Evolutionary conservation across 2,888 invertebrate genomes (phyloP).

Genomic region (Trachelus stipa): DNA sequence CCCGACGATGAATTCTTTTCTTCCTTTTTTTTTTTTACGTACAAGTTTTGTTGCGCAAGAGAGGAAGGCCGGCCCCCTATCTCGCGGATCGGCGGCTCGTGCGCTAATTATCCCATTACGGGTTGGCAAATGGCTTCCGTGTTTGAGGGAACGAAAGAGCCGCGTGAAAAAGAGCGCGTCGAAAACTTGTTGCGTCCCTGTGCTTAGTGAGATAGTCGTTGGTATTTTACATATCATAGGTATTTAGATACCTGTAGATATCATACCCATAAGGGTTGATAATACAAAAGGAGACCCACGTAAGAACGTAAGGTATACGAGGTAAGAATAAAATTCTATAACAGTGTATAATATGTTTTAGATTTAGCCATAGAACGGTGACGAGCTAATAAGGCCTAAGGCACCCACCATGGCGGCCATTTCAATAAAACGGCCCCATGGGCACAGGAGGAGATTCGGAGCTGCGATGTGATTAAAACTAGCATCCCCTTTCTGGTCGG

Average conservation of each 20-base stretch:
- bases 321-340: constrained; percentile 33
- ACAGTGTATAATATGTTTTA: background rate
- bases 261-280: background rate
- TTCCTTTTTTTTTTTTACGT: background rate
- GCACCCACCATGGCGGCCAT: constrained; percentile 47
- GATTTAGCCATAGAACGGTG: background rate
- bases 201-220: background rate
- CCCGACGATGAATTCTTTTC: background rate
- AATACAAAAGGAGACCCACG: background rate
- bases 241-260: background rate
- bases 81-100: constrained; percentile 55
- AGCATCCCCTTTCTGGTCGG: constrained; percentile 44
- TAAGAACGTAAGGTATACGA: constrained; percentile 31
- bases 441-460: constrained; percentile 36
- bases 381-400: constrained; percentile 51
- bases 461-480: constrained; percentile 62
- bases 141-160: constrained; percentile 19
- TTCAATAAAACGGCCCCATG: constrained; percentile 53
- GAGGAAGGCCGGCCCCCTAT: constrained; percentile 38
- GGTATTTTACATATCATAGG: background rate
- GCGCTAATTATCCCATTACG: constrained; percentile 61
- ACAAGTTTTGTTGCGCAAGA: constrained; percentile 5
- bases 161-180: constrained; percentile 9
- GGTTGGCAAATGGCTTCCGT: constrained; percentile 61
- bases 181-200: background rate